Percentiles rank a stretch among this genome's conserved stretches.
Evolutionary conservation across 2,888 invertebrate genomes (phyloP).

Genomic region (Athalia circularis): DNA sequence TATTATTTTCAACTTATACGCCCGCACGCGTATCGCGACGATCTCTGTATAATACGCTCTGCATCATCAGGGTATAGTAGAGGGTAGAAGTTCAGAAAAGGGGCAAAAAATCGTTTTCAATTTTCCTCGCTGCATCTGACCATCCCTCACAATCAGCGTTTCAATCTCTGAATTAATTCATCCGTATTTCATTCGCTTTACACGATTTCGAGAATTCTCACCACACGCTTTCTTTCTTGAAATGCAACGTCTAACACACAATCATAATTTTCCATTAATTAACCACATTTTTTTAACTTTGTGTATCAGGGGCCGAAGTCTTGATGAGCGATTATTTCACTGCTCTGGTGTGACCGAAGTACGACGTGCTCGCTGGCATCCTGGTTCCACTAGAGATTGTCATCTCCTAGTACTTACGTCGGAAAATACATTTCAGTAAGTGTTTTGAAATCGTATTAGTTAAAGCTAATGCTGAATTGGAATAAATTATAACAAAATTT

Average conservation of each 20-base stretch:
- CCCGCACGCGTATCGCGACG: slow-evolving; percentile 43
- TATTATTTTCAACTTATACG: slow-evolving; percentile 47
- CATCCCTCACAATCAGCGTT: slow-evolving; percentile 35
- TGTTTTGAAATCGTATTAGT: slow-evolving; percentile 30
- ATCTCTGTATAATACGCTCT: slow-evolving; percentile 1
- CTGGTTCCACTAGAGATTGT: slow-evolving; percentile 84
- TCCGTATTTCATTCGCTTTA: slow-evolving; percentile 31
- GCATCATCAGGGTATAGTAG: not conserved
- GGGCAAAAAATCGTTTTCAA: slow-evolving; percentile 36
- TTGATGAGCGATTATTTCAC: slow-evolving; percentile 85
- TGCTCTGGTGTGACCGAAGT: slow-evolving; percentile 83
- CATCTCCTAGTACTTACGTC: slow-evolving; percentile 89
- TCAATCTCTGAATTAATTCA: slow-evolving; percentile 39
- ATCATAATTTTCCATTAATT: slow-evolving; percentile 41
- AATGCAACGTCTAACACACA: slow-evolving; percentile 48
- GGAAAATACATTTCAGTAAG: slow-evolving; percentile 89
- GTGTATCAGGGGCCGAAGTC: slow-evolving; percentile 80
- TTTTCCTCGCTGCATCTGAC: slow-evolving; percentile 25
- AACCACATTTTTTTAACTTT: not conserved
- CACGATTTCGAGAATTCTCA: slow-evolving; percentile 48
- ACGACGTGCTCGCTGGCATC: slow-evolving; percentile 90
- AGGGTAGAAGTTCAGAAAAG: slow-evolving; percentile 32
- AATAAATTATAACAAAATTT: not conserved
- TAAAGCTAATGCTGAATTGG: not conserved
- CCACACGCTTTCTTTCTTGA: slow-evolving; percentile 46